phyloP scores from a whole-genome alignment of 1,140 invertebrate species.

The Leptopilina boulardi region DNA sequence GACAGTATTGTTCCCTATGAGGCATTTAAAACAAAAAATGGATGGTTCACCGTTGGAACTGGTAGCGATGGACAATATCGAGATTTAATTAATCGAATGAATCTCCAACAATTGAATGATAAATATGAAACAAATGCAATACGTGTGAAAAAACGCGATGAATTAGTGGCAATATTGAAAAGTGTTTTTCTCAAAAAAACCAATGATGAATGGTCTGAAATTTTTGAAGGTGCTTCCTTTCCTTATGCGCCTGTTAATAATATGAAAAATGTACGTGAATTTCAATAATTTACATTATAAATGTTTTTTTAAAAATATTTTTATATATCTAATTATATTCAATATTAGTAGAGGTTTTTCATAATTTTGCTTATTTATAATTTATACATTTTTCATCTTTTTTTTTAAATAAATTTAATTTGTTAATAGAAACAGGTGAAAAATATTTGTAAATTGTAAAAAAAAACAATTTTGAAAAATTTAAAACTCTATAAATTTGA shows the following conservation, averaged over 20 bases:
- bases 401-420: no score
- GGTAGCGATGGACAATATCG: conserved; percentile 88
- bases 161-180: conserved; percentile 81
- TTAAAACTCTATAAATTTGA: no score
- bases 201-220: conserved; percentile 85
- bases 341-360: no score
- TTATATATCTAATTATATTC: conserved; percentile 28
- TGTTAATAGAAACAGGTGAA: no score
- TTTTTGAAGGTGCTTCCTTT: conserved; percentile 86
- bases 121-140: conserved; percentile 84
- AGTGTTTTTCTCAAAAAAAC: conserved; percentile 81
- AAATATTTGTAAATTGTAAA: no score
- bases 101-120: conserved; percentile 80
- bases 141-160: conserved; percentile 86
- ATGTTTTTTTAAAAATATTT: conserved; percentile 28
- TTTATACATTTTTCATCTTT: no score
- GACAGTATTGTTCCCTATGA: conserved; percentile 97
- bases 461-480: no score
- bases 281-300: conserved; percentile 37
- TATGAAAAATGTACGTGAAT: conserved; percentile 79
- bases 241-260: conserved; percentile 94
- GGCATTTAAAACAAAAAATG: conserved; percentile 88
- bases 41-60: conserved; percentile 89
- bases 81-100: conserved; percentile 82
- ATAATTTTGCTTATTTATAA: no score